Evolutionary conservation across 2,888 invertebrate genomes (phyloP), one percentile per base, ranked within the genome.

Genomic region (Chloromyia formosa): DNA sequence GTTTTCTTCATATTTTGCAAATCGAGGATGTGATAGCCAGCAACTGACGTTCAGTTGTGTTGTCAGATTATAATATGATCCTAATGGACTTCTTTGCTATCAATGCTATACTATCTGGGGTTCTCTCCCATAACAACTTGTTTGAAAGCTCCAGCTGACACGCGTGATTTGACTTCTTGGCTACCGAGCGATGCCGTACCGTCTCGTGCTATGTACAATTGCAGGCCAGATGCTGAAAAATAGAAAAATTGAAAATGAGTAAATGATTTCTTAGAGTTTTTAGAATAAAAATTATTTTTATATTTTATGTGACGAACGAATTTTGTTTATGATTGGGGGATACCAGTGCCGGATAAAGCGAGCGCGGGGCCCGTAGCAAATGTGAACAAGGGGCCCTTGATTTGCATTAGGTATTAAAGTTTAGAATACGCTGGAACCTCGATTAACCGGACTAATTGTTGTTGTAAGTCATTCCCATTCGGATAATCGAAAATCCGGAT

Each of bases 181-280:
- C 92, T 92, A 79, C 95, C 94, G 79, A 96, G 88, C 71, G 94
- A 93, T 45, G 95, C 94, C 74, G 94, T 94, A 76, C 95, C 95
- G 87, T 96, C 95, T 85, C 94, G 93, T 75, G 92, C 92, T 79
- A 97, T 95, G 85, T 93, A 95, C 82, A 97, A 87, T 86, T 96
- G 94, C 80, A 97, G 89, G 2, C 96, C 96, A 66, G 94, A 92
- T 80, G 93, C 95, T 95, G 85, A 23, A 87, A 86, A 45, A 45
- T 60, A 10, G 14, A 60, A 42, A 12, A 54, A 9, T n/a, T n/a
- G n/a, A n/a, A n/a, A n/a, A 72, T 1, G n/a, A 58, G 27, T 60
- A 14, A 64, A 20, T 69, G 40, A 64, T 53, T 60, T 16, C 35
- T 22, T 40, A 23, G 35, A 7, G 54, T 5, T 60, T 75, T 45